Conservation (phyloP, 1,140 invertebrate genomes). For the Drosophila nigrodunni region DNA sequence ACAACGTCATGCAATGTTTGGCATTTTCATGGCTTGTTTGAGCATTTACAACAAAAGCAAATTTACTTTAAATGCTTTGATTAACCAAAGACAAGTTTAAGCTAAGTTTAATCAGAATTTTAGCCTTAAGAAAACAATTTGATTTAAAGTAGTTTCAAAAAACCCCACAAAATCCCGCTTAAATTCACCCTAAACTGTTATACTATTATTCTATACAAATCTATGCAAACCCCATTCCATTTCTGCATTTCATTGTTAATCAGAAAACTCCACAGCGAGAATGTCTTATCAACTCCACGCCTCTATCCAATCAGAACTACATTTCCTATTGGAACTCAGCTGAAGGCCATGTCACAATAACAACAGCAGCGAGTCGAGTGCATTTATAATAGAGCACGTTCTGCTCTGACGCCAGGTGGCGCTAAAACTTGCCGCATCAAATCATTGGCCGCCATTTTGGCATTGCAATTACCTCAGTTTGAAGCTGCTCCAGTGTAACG, state of each 20-base stretch:
- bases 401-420: slow-evolving; percentile 45
- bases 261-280: background rate
- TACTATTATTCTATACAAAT: too few species aligned
- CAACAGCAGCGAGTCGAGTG: background rate
- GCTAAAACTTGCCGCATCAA: slow-evolving; percentile 24
- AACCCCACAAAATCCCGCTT: too few species aligned
- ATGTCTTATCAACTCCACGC: background rate
- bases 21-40: slow-evolving; percentile 56
- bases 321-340: slow-evolving; percentile 1
- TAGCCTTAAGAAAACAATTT: background rate
- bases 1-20: slow-evolving; percentile 57
- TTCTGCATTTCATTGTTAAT: too few species aligned
- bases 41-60: slow-evolving; percentile 36
- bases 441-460: slow-evolving; percentile 46
- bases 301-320: background rate
- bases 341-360: slow-evolving; percentile 19
- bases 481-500: slow-evolving; percentile 33
- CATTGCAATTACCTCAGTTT: slow-evolving; percentile 39
- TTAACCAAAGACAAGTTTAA: slow-evolving; percentile 34
- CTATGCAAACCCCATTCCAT: background rate
- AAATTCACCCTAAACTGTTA: too few species aligned
- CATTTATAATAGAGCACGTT: slow-evolving; percentile 38
- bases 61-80: slow-evolving; percentile 40
- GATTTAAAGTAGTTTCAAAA: too few species aligned
- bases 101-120: background rate